Conservation (phyloP, 2,888 invertebrate species). For the Troides aeacus region DNA sequence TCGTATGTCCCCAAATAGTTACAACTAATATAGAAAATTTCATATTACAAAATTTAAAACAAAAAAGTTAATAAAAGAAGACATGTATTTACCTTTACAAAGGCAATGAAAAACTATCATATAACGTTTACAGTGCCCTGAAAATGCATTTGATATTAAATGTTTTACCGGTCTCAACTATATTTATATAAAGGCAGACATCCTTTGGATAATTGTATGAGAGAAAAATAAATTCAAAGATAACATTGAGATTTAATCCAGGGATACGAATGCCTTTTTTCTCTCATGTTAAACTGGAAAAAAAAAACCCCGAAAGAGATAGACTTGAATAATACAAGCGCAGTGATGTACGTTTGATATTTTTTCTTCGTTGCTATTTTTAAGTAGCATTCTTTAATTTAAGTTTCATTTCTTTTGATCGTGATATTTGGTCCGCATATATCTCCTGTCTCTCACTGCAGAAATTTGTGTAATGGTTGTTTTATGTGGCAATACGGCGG, state of each 20-base stretch:
- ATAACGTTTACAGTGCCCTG: background rate
- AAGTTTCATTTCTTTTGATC: slow-evolving; percentile 27
- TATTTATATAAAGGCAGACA: background rate
- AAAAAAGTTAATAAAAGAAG: no score
- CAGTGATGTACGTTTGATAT: slow-evolving; percentile 11
- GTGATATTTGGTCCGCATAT: slow-evolving; percentile 18
- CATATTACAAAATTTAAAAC: no score
- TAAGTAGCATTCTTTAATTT: slow-evolving; percentile 23
- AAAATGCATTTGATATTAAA: background rate
- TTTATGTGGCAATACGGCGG: slow-evolving; percentile 12
- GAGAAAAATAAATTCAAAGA: slow-evolving; percentile 19
- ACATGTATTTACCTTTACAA: no score
- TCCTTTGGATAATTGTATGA: slow-evolving; percentile 2
- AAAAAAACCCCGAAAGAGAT: slow-evolving; percentile 15
- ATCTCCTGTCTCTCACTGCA: slow-evolving; percentile 21
- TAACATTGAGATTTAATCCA: slow-evolving; percentile 25
- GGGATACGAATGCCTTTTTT: slow-evolving; percentile 18
- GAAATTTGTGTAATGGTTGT: slow-evolving; percentile 19
- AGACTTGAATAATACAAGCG: slow-evolving; percentile 27
- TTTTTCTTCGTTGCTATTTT: slow-evolving; percentile 24
- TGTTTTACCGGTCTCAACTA: background rate
- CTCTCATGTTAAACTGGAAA: slow-evolving; percentile 21
- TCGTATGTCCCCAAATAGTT: background rate
- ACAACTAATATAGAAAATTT: background rate
- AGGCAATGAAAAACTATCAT: background rate